Evolutionary conservation across 2,888 invertebrate genomes (phyloP).

Genomic region (Ischnus inquisitorius): DNA sequence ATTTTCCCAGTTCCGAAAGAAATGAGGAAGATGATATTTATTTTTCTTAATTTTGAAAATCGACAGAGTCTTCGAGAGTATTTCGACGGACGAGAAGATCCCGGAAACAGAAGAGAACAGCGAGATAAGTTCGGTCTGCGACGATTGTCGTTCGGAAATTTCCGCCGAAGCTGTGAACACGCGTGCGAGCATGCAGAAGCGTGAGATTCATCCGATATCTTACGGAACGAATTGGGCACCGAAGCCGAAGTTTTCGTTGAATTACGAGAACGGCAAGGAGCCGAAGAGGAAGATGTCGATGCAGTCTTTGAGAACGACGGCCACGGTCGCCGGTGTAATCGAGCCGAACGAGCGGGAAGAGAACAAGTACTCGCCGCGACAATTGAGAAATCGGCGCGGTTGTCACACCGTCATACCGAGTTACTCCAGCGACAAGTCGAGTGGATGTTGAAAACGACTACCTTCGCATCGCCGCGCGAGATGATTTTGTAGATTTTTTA

Average conservation of each 20-base stretch:
- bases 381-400: constrained; percentile 75
- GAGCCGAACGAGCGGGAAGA: constrained; percentile 64
- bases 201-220: constrained; percentile 74
- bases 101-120: constrained; percentile 70
- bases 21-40: neutral
- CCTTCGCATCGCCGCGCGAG: neutral
- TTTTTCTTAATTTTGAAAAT: constrained; percentile 13
- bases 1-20: too few species aligned
- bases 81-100: constrained; percentile 50
- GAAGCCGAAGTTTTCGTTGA: constrained; percentile 71
- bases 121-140: constrained; percentile 74
- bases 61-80: constrained; percentile 45
- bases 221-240: constrained; percentile 79
- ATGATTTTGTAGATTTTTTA: constrained; percentile 34
- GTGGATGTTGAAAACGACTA: constrained; percentile 70
- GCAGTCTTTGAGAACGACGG: constrained; percentile 73
- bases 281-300: constrained; percentile 72
- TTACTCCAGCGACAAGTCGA: constrained; percentile 79
- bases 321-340: constrained; percentile 66
- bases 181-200: constrained; percentile 29
- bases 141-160: constrained; percentile 75
- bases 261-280: constrained; percentile 63
- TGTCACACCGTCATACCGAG: constrained; percentile 78
- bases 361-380: constrained; percentile 70
- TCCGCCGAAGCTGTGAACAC: constrained; percentile 69